These are phyloP conservation scores for Ptychoptera albimana DNA, from an alignment of 2,888 invertebrate genomes.

Conservation along the genomic window DNA sequence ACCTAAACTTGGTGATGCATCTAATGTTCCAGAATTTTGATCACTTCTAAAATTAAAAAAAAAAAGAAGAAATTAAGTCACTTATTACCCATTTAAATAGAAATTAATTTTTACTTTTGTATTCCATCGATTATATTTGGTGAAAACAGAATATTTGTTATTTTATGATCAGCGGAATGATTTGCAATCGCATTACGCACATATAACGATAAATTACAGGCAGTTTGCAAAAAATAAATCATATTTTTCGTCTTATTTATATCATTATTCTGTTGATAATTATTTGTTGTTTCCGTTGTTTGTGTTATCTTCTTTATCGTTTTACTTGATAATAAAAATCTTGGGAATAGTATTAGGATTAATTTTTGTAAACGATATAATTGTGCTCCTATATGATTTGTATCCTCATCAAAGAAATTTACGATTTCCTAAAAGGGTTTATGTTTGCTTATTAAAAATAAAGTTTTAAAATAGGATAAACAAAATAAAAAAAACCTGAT, in stretches of 20 bases:
- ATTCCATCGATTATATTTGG: conserved; percentile 31
- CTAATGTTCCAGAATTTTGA: conserved; percentile 16
- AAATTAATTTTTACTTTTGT: conserved; percentile 7
- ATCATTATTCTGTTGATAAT: conserved; percentile 5
- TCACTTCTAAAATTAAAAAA: conserved; percentile 10
- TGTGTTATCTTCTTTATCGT: conserved; percentile 23
- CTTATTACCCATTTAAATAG: neutral
- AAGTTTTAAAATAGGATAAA: neutral
- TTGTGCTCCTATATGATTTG: conserved; percentile 38
- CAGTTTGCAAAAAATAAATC: conserved; percentile 40
- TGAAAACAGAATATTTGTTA: conserved; percentile 36
- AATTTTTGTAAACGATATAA: conserved; percentile 54
- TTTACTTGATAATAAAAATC: conserved; percentile 40
- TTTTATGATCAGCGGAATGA: conserved; percentile 35
- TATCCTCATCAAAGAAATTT: conserved; percentile 20
- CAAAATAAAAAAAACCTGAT: conserved; percentile 25
- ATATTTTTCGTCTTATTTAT: conserved; percentile 28
- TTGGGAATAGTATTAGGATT: conserved; percentile 56
- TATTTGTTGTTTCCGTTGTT: conserved; percentile 16
- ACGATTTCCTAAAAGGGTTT: conserved; percentile 22
- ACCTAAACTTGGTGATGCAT: conserved; percentile 32
- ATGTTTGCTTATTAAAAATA: neutral
- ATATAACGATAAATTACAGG: conserved; percentile 54
- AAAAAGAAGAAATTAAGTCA: neutral
- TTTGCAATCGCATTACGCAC: conserved; percentile 48